Evolutionary conservation across 2,888 invertebrate species (phyloP).

Genomic region (Serripes groenlandicus): DNA sequence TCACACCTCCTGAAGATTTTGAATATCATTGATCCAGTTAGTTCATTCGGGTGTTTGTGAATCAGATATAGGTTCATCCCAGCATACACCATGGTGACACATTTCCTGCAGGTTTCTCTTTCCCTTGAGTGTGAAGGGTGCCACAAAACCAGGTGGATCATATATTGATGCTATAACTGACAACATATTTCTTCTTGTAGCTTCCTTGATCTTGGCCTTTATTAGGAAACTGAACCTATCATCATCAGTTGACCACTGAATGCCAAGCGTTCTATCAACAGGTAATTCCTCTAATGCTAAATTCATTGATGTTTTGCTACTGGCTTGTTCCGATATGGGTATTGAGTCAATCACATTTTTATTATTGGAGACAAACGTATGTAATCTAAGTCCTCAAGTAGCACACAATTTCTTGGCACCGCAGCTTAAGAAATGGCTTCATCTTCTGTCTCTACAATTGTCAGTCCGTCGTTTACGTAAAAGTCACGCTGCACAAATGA

Average conservation of each 20-base stretch:
- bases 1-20: constrained; percentile 23
- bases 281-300: constrained; percentile 41
- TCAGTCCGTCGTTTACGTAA: constrained; percentile 55
- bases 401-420: not conserved
- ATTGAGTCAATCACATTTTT: constrained; percentile 54
- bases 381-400: constrained; percentile 49
- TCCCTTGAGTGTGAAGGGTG: constrained; percentile 63
- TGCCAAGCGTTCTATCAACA: constrained; percentile 61
- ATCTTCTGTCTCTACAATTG: not conserved
- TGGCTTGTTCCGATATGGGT: constrained; percentile 50
- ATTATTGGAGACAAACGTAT: constrained; percentile 68
- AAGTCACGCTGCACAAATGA: constrained; percentile 28
- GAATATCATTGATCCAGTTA: constrained; percentile 50
- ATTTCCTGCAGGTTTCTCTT: constrained; percentile 67
- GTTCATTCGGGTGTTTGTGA: constrained; percentile 48
- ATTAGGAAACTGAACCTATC: constrained; percentile 66
- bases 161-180: constrained; percentile 65
- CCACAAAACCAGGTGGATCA: constrained; percentile 70
- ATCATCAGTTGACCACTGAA: constrained; percentile 66
- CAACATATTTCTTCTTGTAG: constrained; percentile 61
- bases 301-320: constrained; percentile 23
- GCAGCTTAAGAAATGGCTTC: not conserved
- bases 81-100: constrained; percentile 50
- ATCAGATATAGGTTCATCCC: constrained; percentile 69
- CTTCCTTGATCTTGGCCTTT: constrained; percentile 40